A percentile compares a stretch with the other conserved stretches of the same genome.
phyloP scores from a whole-genome alignment of 2,113 vertebrate genomes.

The Chamaetylas fuelleborni region DNA sequence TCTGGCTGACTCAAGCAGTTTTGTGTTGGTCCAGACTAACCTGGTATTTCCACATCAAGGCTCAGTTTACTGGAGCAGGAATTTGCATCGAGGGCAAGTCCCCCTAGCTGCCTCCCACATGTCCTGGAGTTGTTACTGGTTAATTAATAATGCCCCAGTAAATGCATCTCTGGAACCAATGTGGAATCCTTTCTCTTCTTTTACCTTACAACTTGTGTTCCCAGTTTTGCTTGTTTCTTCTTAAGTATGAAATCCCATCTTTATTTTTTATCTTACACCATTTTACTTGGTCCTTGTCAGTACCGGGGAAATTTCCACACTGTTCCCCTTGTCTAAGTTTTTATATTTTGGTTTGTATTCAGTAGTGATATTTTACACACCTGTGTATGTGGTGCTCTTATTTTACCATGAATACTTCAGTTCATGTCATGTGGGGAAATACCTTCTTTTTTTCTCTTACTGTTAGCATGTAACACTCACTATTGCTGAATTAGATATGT shows the following conservation, averaged over 20 bases:
- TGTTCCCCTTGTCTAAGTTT: not conserved
- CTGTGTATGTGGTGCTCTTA: not conserved
- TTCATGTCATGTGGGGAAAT: conserved; percentile 10
- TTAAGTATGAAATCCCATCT: not conserved
- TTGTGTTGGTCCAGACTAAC: not conserved
- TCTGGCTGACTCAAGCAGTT: not conserved
- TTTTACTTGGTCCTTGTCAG: not conserved
- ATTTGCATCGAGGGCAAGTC: not conserved
- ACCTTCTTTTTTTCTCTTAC: not conserved
- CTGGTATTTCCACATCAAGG: not conserved
- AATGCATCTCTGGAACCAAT: not conserved
- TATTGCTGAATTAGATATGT: not conserved
- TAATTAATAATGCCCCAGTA: not conserved
- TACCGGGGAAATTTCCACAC: not conserved
- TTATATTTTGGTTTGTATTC: not conserved
- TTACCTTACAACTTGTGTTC: not conserved
- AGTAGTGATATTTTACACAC: not conserved
- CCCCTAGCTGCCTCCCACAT: not conserved
- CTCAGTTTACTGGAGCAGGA: not conserved
- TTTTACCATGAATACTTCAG: not conserved
- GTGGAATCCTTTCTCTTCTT: not conserved
- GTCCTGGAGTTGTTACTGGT: not conserved
- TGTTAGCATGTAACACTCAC: not conserved
- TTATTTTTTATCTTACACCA: not conserved
- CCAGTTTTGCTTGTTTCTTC: conserved; percentile 23